phyloP scores from a whole-genome alignment of 2,113 vertebrate species.

The Heterochromis multidens region DNA sequence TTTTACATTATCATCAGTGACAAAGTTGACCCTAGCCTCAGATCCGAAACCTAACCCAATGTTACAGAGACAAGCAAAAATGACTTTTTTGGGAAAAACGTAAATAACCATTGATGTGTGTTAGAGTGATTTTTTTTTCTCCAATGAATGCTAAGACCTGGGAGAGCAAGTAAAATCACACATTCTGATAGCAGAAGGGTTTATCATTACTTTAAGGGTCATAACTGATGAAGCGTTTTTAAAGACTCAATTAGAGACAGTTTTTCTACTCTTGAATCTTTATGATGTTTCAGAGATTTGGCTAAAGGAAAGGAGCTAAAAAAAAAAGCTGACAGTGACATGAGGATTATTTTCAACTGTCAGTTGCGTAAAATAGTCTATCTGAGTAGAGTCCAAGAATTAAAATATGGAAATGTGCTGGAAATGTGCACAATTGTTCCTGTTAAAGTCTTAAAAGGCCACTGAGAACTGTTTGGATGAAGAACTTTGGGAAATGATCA shows the following conservation, averaged over 20 bases:
- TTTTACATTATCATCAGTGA: not conserved
- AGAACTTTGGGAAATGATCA: not conserved
- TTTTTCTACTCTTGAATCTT: not conserved
- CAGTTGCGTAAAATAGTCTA: not conserved
- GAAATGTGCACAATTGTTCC: not conserved
- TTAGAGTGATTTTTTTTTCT: not conserved
- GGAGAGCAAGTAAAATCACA: not conserved
- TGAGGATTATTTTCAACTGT: not conserved
- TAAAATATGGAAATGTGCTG: not conserved
- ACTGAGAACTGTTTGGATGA: not conserved
- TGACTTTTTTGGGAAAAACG: not conserved
- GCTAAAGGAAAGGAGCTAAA: not conserved
- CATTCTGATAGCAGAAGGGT: not conserved
- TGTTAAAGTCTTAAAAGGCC: not conserved
- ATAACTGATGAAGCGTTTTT: not conserved
- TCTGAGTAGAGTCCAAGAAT: not conserved
- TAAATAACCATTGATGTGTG: not conserved
- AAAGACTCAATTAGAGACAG: not conserved
- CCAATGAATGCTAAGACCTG: not conserved
- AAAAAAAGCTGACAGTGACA: not conserved
- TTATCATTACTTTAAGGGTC: not conserved
- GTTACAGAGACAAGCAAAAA: not conserved
- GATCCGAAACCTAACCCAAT: not conserved
- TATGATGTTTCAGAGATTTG: not conserved
- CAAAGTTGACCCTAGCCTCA: not conserved